Evolutionary conservation across 2,113 vertebrate genomes (phyloP).

Genomic region (Chunga burmeisteri): DNA sequence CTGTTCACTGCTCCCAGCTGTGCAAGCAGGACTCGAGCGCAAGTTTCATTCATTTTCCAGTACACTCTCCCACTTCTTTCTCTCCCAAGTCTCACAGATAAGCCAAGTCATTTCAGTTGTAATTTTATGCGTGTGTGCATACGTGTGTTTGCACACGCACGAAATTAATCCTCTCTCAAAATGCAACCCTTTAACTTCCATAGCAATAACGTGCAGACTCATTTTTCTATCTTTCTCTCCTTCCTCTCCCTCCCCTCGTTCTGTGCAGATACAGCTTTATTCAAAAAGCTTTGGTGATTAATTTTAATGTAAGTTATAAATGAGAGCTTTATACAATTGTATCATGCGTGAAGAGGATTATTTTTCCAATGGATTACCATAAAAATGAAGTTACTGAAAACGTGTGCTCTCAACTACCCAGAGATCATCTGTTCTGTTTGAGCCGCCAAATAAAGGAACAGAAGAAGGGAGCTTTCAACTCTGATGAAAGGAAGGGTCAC

Average conservation of each 20-base stretch:
- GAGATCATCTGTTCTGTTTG: slow-evolving; percentile 1
- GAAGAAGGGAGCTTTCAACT: neutral
- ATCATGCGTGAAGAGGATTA: slow-evolving; percentile 63
- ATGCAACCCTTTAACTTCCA: neutral
- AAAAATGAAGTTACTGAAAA: slow-evolving; percentile 59
- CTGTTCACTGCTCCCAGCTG: neutral
- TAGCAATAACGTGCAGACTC: neutral
- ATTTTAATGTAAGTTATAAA: slow-evolving; percentile 62
- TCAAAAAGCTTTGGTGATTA: slow-evolving; percentile 44
- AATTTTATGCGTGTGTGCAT: neutral
- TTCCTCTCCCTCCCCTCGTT: neutral
- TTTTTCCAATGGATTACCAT: slow-evolving; percentile 65
- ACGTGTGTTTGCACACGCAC: neutral
- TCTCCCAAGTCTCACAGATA: neutral
- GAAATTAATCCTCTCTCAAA: neutral
- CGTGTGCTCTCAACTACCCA: neutral
- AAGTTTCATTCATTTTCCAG: neutral
- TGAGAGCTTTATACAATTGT: slow-evolving; percentile 52
- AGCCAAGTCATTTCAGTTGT: neutral
- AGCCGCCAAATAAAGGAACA: neutral
- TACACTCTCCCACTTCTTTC: neutral
- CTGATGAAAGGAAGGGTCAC: neutral
- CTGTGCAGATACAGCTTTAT: slow-evolving; percentile 47
- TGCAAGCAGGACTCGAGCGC: neutral
- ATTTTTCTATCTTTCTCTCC: neutral